Conservation (phyloP, 2,888 invertebrate genomes). For the Sarcophaga carnaria region DNA sequence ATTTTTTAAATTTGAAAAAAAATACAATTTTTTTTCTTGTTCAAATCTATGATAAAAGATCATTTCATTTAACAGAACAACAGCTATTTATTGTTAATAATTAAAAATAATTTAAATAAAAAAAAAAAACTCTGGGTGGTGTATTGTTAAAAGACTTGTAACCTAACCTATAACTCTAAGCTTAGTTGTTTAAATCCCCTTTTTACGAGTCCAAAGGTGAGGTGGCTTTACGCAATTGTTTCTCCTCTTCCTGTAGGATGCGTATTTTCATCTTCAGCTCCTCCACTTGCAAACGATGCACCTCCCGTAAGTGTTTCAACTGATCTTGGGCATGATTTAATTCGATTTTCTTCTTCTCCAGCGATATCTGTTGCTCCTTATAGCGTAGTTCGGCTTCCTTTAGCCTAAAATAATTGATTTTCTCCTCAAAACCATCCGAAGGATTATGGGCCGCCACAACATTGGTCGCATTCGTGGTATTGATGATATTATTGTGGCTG, state of each 20-base stretch:
- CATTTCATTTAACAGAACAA: slow-evolving; percentile 3
- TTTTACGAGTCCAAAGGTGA: slow-evolving; percentile 71
- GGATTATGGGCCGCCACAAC: slow-evolving; percentile 1
- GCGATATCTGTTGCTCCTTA: slow-evolving; percentile 78
- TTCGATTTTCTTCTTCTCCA: slow-evolving; percentile 80
- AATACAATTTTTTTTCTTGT: too few species aligned
- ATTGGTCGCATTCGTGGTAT: background rate
- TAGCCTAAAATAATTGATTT: slow-evolving; percentile 78
- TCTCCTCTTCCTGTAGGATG: slow-evolving; percentile 79
- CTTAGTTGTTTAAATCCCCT: background rate
- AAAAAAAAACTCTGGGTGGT: slow-evolving; percentile 13
- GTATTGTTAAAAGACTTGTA: too few species aligned
- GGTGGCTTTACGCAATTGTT: slow-evolving; percentile 75
- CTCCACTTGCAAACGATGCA: slow-evolving; percentile 78
- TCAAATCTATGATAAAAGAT: too few species aligned
- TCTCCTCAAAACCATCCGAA: slow-evolving; percentile 75
- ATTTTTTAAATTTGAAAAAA: too few species aligned
- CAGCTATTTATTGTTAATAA: background rate
- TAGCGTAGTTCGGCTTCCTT: slow-evolving; percentile 80
- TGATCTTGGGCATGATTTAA: slow-evolving; percentile 79
- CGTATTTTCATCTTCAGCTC: slow-evolving; percentile 80
- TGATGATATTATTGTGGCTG: too few species aligned
- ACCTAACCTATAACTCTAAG: too few species aligned
- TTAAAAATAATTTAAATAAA: slow-evolving; percentile 26
- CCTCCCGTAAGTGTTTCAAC: slow-evolving; percentile 78